Evolutionary conservation across 1,140 invertebrate species (phyloP).

Genomic region (Drosophila repleta): DNA sequence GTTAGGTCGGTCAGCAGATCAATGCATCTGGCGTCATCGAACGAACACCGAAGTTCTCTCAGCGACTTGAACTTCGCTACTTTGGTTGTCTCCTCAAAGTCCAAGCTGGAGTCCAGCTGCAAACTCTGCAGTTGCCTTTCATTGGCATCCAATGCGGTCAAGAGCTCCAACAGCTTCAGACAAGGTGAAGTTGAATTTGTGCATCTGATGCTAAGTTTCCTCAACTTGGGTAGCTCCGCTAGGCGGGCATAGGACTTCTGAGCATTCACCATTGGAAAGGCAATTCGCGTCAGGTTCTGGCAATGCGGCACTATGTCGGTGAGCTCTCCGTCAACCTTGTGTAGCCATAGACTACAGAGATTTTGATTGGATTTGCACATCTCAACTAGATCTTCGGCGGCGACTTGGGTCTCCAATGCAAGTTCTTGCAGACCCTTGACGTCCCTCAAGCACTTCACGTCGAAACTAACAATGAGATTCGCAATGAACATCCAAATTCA

Average conservation of each 20-base stretch:
- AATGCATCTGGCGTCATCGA: conserved; percentile 26
- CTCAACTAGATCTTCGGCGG: conserved; percentile 3
- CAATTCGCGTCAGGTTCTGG: conserved; percentile 8
- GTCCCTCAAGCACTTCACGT: neutral
- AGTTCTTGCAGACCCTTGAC: conserved; percentile 10
- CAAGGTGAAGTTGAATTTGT: conserved; percentile 1
- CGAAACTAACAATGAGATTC: conserved; percentile 4
- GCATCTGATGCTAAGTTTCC: conserved; percentile 8
- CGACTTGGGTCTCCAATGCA: conserved; percentile 7
- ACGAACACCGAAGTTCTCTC: conserved; percentile 6
- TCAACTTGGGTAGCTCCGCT: conserved; percentile 4
- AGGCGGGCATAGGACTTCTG: conserved; percentile 4
- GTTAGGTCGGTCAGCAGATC: conserved; percentile 20
- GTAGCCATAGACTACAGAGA: conserved; percentile 12
- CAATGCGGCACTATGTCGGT: conserved; percentile 11
- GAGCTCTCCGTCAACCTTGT: conserved; percentile 16
- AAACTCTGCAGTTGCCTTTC: conserved; percentile 8
- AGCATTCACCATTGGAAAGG: conserved; percentile 13
- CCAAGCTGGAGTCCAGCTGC: neutral
- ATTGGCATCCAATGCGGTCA: conserved; percentile 7
- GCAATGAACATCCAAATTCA: no score
- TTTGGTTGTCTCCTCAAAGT: conserved; percentile 13
- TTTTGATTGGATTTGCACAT: no score
- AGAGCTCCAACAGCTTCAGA: neutral
- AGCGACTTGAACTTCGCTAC: conserved; percentile 2